A percentile compares a stretch with the other conserved stretches of the same genome.
These are phyloP conservation scores for Petrocephalus microphthalmus DNA, from an alignment of 2,113 vertebrate genomes.

Conservation along the genomic window DNA sequence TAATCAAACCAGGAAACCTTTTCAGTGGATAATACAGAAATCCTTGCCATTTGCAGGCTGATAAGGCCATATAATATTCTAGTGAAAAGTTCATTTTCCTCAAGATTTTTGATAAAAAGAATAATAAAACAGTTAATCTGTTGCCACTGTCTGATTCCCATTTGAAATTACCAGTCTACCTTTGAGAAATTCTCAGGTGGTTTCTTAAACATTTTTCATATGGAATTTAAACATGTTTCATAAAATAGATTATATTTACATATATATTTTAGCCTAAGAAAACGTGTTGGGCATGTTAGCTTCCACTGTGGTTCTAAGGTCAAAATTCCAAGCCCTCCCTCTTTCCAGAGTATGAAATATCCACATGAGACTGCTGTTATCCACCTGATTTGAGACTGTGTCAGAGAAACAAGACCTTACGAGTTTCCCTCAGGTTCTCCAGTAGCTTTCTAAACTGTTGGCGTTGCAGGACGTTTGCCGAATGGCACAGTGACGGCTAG, in stretches of 20 bases:
- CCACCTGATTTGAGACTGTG: not conserved
- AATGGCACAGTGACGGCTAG: not conserved
- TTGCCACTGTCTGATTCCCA: not conserved
- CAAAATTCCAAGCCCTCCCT: not conserved
- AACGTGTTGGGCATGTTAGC: not conserved
- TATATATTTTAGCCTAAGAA: not conserved
- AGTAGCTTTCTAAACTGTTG: not conserved
- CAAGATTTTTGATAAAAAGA: conserved; percentile 9
- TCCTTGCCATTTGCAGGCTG: not conserved
- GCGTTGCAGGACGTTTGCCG: not conserved
- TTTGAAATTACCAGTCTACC: not conserved
- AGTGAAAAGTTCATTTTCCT: not conserved
- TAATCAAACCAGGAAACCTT: not conserved
- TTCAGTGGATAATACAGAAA: not conserved
- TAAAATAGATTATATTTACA: not conserved
- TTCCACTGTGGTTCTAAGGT: not conserved
- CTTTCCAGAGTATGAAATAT: not conserved
- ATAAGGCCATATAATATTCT: not conserved
- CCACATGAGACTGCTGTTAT: not conserved
- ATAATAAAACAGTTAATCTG: not conserved
- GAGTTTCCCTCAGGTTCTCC: not conserved
- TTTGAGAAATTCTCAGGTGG: not conserved
- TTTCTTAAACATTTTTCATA: not conserved
- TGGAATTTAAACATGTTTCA: not conserved
- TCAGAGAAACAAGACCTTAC: not conserved